Evolutionary conservation across 2,113 vertebrate species (phyloP).

Genomic region (Apaloderma vittatum): DNA sequence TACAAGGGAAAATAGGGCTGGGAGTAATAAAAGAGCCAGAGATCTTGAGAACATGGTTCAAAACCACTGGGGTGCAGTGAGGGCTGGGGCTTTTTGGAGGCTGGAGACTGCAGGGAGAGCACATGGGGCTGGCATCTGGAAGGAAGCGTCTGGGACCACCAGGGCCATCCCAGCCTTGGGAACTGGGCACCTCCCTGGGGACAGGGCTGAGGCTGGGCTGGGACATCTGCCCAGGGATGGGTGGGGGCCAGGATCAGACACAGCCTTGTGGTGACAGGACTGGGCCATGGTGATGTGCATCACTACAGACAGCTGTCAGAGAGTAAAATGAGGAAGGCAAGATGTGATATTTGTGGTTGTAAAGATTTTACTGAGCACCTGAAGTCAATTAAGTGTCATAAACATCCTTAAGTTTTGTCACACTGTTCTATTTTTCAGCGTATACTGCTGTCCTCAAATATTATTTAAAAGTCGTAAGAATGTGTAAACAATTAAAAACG

Average conservation of each 20-base stretch:
- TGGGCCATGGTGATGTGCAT: background rate
- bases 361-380: background rate
- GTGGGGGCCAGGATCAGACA: background rate
- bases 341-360: background rate
- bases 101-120: background rate
- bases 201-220: background rate
- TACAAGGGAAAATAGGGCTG: background rate
- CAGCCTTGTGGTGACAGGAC: background rate
- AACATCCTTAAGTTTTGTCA: background rate
- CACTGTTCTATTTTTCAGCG: background rate
- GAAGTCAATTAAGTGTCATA: background rate
- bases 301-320: rapidly evolving
- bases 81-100: background rate
- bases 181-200: background rate
- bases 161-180: background rate
- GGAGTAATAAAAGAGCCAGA: background rate
- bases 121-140: background rate
- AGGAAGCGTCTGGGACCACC: rapidly evolving
- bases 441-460: background rate
- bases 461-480: background rate
- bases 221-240: rapidly evolving
- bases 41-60: background rate
- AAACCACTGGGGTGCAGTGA: background rate
- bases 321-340: background rate
- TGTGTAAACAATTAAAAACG: background rate